Conservation (phyloP, 2,888 invertebrate genomes). For the Leptopilina myrica region DNA sequence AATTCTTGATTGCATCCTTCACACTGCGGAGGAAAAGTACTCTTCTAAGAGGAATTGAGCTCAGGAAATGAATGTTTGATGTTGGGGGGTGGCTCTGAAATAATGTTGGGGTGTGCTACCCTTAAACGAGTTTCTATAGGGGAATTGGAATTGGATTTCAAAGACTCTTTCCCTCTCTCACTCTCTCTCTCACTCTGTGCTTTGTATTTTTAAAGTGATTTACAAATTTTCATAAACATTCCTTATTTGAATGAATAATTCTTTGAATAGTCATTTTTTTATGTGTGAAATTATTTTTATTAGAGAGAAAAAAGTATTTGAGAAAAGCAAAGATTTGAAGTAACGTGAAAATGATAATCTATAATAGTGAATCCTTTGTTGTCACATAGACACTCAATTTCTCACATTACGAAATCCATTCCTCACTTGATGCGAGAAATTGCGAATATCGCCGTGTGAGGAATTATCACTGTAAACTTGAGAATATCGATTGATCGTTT, state of each 20-base stretch:
- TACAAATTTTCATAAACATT: background rate
- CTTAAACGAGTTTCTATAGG: background rate
- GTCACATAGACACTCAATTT: background rate
- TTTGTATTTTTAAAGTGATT: background rate
- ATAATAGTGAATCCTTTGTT: too few species aligned
- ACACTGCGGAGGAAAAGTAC: slow-evolving; percentile 13
- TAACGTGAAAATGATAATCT: too few species aligned
- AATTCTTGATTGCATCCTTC: slow-evolving; percentile 33
- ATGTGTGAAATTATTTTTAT: too few species aligned
- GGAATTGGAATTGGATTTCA: slow-evolving; percentile 13
- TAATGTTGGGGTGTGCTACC: background rate
- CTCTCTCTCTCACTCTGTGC: background rate
- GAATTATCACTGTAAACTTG: slow-evolving; percentile 44
- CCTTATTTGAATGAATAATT: too few species aligned
- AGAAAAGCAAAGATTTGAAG: too few species aligned
- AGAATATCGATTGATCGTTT: slow-evolving; percentile 41
- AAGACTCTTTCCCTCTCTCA: background rate
- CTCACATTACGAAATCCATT: slow-evolving; percentile 30
- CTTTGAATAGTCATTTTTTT: too few species aligned
- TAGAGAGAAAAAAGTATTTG: too few species aligned
- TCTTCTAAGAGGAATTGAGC: slow-evolving; percentile 19
- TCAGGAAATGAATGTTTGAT: slow-evolving; percentile 37
- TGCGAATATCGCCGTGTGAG: slow-evolving; percentile 40
- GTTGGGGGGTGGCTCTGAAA: slow-evolving; percentile 7
- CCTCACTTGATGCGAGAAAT: slow-evolving; percentile 15